Evolutionary conservation across 2,113 vertebrate genomes (phyloP).

Genomic region (Poecilia latipinna): DNA sequence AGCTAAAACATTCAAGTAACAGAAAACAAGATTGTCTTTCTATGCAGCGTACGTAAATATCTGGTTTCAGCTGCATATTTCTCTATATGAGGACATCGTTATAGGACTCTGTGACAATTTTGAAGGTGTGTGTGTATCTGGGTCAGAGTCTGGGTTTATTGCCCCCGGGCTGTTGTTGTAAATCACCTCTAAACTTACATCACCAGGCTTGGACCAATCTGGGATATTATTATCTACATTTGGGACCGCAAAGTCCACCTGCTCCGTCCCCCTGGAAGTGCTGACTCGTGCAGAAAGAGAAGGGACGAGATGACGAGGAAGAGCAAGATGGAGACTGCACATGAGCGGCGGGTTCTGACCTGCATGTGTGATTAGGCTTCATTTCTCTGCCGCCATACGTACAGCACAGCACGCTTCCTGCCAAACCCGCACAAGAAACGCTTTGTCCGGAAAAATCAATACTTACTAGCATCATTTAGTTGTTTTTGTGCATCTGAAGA

Average conservation of each 20-base stretch:
- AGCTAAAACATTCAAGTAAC: no score
- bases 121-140: constrained; percentile 22
- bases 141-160: constrained; percentile 26
- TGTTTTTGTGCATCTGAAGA: constrained; percentile 35
- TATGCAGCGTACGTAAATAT: not conserved
- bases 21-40: no score
- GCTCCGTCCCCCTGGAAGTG: constrained; percentile 35
- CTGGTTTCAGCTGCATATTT: not conserved
- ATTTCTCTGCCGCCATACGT: constrained; percentile 56
- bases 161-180: constrained; percentile 40
- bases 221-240: constrained; percentile 43
- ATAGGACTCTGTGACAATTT: not conserved
- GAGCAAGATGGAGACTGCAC: not conserved
- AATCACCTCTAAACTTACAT: constrained; percentile 57
- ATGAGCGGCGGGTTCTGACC: constrained; percentile 44
- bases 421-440: constrained; percentile 64
- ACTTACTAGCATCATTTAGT: constrained; percentile 65
- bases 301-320: constrained; percentile 14
- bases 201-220: constrained; percentile 41
- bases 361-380: constrained; percentile 67
- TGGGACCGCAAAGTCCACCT: constrained; percentile 29
- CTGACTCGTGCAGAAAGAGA: constrained; percentile 7
- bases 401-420: constrained; percentile 54
- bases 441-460: constrained; percentile 58
- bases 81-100: not conserved